phyloP scores from a whole-genome alignment of 2,113 vertebrate species.

The Atherinomorus stipes region DNA sequence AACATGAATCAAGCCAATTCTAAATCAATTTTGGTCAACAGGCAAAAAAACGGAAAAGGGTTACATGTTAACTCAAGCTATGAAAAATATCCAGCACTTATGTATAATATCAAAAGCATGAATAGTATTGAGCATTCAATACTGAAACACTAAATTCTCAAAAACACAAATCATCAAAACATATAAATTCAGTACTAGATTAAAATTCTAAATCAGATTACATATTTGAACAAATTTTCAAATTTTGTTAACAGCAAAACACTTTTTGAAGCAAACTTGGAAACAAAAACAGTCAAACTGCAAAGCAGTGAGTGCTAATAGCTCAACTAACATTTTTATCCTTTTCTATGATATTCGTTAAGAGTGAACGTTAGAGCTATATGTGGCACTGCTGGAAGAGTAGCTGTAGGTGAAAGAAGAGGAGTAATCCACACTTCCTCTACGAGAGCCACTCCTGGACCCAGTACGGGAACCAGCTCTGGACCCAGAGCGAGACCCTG shows the following conservation, averaged over 20 bases:
- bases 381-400: constrained; percentile 55
- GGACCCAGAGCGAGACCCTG: constrained; percentile 91
- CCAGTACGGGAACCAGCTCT: constrained; percentile 81
- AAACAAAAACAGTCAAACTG: not conserved
- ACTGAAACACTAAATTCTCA: constrained; percentile 44
- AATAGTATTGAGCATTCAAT: constrained; percentile 21
- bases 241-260: constrained; percentile 20
- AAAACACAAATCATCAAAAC: constrained; percentile 30
- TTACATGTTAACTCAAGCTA: constrained; percentile 9
- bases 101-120: constrained; percentile 1
- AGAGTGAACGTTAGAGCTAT: constrained; percentile 73
- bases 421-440: constrained; percentile 94
- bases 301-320: constrained; percentile 11
- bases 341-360: constrained; percentile 44
- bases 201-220: constrained; percentile 5
- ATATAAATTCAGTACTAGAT: constrained; percentile 12
- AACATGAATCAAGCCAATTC: no score
- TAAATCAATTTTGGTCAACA: constrained; percentile 19
- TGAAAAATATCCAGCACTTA: no score
- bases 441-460: constrained; percentile 87
- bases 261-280: not conserved
- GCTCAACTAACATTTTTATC: not conserved
- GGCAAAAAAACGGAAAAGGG: constrained; percentile 18
- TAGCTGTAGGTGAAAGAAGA: constrained; percentile 78
- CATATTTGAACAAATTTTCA: constrained; percentile 13